A percentile compares a stretch with the other conserved stretches of the same genome.
phyloP scores from a whole-genome alignment of 2,888 invertebrate species.

The Spodoptera exigua region DNA sequence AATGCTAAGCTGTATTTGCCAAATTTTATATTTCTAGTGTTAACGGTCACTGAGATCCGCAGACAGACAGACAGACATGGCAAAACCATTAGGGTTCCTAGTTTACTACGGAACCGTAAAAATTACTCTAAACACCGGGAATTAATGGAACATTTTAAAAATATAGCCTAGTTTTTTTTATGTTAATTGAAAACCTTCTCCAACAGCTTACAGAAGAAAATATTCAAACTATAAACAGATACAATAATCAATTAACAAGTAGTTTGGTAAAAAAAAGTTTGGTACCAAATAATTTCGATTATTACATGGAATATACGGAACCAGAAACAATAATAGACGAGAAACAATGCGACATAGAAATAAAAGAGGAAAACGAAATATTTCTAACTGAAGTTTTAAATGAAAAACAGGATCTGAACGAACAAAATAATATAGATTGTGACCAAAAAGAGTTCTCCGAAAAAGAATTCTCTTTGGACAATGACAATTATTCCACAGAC shows the following conservation, averaged over 20 bases:
- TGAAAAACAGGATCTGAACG: conserved; percentile 25
- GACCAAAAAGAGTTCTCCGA: conserved; percentile 27
- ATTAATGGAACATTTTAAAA: too few relatives aligned
- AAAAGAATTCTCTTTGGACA: conserved; percentile 31
- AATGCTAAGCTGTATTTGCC: too few relatives aligned
- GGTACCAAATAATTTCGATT: conserved; percentile 61
- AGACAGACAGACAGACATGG: too few relatives aligned
- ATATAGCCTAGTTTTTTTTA: too few relatives aligned
- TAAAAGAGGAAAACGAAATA: conserved; percentile 60
- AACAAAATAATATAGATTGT: conserved; percentile 17
- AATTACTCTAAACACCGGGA: too few relatives aligned
- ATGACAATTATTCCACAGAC: conserved; percentile 65
- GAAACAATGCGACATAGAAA: conserved; percentile 35
- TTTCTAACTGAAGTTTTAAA: conserved; percentile 46
- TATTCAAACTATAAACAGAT: conserved; percentile 69
- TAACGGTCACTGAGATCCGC: too few relatives aligned
- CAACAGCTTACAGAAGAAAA: conserved; percentile 70
- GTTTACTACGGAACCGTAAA: too few relatives aligned
- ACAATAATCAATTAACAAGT: conserved; percentile 62
- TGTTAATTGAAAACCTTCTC: too few relatives aligned
- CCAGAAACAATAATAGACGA: conserved; percentile 11
- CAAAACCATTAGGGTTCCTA: not conserved
- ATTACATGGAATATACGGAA: conserved; percentile 41
- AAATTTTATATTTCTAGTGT: too few relatives aligned
- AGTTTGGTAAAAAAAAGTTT: conserved; percentile 54